These are phyloP conservation scores for Pseudobourletiella spinata DNA, from an alignment of 1,140 invertebrate genomes.

Conservation along the genomic window DNA sequence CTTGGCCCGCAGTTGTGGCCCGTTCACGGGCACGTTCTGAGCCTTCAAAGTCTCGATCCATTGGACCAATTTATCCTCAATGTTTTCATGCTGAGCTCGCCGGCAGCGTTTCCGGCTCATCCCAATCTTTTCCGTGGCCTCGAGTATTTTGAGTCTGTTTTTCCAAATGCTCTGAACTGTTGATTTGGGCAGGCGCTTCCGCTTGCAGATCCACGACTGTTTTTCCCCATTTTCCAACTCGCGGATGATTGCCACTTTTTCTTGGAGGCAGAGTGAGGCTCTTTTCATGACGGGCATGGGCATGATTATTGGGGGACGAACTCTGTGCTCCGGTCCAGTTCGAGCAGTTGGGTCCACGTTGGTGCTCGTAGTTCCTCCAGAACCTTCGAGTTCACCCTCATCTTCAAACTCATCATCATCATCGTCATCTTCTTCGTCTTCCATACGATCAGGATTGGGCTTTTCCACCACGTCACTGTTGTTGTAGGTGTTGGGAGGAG, in stretches of 20 bases:
- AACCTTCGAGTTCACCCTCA: background rate
- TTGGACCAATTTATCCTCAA: conserved; percentile 15
- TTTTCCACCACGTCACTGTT: too few relatives aligned
- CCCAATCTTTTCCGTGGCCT: conserved; percentile 2
- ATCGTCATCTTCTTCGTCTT: background rate
- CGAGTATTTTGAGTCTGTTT: conserved; percentile 13
- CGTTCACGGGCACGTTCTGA: conserved; percentile 19
- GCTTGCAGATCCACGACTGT: conserved; percentile 12
- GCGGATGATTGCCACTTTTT: conserved; percentile 12
- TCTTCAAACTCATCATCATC: conserved; percentile 8
- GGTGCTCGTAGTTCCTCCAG: background rate
- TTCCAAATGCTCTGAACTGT: conserved; percentile 25
- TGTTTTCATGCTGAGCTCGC: conserved; percentile 10
- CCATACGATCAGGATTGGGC: too few relatives aligned
- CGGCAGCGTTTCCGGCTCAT: conserved; percentile 12
- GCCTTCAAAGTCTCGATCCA: conserved; percentile 17
- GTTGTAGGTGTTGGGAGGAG: background rate
- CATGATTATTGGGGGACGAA: background rate
- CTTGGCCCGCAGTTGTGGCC: conserved; percentile 7
- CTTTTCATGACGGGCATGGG: background rate
- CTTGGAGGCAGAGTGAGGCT: conserved; percentile 5
- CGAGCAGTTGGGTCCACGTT: too few relatives aligned
- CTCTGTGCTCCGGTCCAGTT: background rate
- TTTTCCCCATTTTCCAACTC: conserved; percentile 17
- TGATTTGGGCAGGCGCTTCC: conserved; percentile 10